Base-by-base conservation (phyloP, 2,113 vertebrate species). In the Dromaius novaehollandiae region DNA sequence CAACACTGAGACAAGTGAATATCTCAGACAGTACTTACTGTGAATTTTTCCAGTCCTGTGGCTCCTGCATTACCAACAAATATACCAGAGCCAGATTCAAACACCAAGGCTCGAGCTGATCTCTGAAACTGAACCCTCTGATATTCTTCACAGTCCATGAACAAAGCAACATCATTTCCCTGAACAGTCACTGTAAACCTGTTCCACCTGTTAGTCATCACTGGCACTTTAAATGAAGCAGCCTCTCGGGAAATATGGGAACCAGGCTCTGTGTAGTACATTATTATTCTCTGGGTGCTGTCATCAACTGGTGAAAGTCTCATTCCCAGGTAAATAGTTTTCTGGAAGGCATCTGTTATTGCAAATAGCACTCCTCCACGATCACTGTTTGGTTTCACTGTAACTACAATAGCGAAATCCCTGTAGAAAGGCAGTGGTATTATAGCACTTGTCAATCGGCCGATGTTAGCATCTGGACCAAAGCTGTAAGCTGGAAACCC, bases 401-500 rank as follows among this genome's bases (percentile, higher is more conserved):
- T 99, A 56, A 98, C 99, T 0, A 96, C 88, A 16, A 99, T n/a
- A 55, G 99, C 98, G 0, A 99, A 99, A 93, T 99, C 98, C 3
- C 95, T 96, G 92, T 98, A 99, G 98, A 99, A 99, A 1, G 98
- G 98, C 7, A 98, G 93, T 0, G 99, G 99, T 40, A 99, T 96
- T 88, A 99, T 98, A 1, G 98, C 99, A 48, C 98, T 98, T 21
- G 99, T 98, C 20, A 99, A 96, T 7, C 99, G 99, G 55, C 99
- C 99, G 1, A 99, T 99, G 40, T 99, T 99, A 82, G 99, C 99
- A 0, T 98, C 98, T 0, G 98, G 98, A 22, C 98, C 98, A 4
- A 99, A 99, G 96, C 98, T 99, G 96, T 99, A 99, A 11, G 99
- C 99, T 0, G 99, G 99, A 95, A 99, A 99, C 11, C 99, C 99